Evolutionary conservation across 1,140 invertebrate species (phyloP), one percentile per base, ranked within the genome.

Genomic region (Maconellicoccus hirsutus): DNA sequence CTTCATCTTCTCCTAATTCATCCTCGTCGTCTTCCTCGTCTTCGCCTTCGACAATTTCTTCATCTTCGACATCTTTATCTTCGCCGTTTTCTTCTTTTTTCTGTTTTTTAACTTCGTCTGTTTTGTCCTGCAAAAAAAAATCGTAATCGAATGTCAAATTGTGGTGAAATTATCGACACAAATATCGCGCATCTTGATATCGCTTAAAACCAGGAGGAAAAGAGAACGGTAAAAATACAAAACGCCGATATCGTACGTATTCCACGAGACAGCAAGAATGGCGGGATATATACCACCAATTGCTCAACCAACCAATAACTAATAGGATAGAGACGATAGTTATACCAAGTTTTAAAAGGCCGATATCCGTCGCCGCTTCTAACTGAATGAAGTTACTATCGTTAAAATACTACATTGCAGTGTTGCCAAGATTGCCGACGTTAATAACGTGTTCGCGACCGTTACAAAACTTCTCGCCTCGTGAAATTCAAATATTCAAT

Each of bases 11-110:
- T 1, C 33, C 72, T 39, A 66, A 39, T 59, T 70, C 69, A 19
- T 72, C 72, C 16, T 72, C 72, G 22, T 72, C 72, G 16, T 72
- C 72, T 70, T 72, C 72, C 59, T 59, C 72, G 69, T 38, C 72
- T 70, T 59, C 72, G 69, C 63, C 72, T 70, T 72, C 69, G 8
- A 66, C 72, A 29, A 70, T 39, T 52, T 72, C 72, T 59, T 72
- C 72, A 22, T 70, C 72, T 42, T 72, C 72, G 10, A 59, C 39
- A 19, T 72, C 72, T 70, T 72, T 39, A n/a, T 72, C 72, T 42
- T 72, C 72, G 23, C 63, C 72, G 27, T 72, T 69, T 59, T 72
- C 72, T 26, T 70, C 72, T 23, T 72, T 69, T 70, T 72, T 61
- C 52, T 72, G 59, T 42, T 72, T 69, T 70, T 72, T 69, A 12